Percentiles rank a stretch among this genome's conserved stretches.
phyloP scores from a whole-genome alignment of 1,140 invertebrate genomes.

The Caerostris darwini region DNA sequence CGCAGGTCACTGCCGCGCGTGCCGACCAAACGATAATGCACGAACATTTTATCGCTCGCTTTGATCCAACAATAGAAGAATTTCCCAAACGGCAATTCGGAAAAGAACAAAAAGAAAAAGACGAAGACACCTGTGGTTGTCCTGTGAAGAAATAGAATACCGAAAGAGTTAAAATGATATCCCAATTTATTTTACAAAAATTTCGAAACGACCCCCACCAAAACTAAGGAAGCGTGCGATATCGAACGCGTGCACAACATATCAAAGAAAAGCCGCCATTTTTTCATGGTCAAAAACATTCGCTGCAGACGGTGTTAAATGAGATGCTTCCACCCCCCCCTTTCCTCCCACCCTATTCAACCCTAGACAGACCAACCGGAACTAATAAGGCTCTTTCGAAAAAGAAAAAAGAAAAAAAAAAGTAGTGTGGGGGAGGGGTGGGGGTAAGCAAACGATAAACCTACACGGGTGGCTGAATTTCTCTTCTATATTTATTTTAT shows the following conservation, averaged over 20 bases:
- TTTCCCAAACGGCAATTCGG: not conserved
- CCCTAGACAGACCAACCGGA: constrained; percentile 32
- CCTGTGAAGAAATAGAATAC: not conserved
- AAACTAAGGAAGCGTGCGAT: constrained; percentile 2
- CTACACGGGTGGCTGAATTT: constrained; percentile 40
- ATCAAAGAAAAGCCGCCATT: not conserved
- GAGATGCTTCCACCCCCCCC: not conserved
- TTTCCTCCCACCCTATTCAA: not conserved
- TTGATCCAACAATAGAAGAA: constrained; percentile 8
- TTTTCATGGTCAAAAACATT: constrained; percentile 53
- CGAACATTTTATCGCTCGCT: not conserved
- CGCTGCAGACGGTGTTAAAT: constrained; percentile 3
- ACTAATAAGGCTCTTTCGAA: constrained; percentile 53
- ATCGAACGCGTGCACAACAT: constrained; percentile 7
- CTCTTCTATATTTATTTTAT: not conserved
- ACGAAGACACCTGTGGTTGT: not conserved
- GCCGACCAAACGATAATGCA: not conserved
- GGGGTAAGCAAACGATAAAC: not conserved
- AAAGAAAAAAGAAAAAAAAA: not conserved
- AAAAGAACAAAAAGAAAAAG: not conserved
- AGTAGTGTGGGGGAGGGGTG: not conserved
- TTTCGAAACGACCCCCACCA: not conserved
- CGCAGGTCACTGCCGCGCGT: constrained; percentile 4
- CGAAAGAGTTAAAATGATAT: not conserved
- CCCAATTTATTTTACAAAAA: constrained; percentile 9